Evolutionary conservation across 2,888 invertebrate genomes (phyloP).

Genomic region (Sinopyrophorus schimmeli): DNA sequence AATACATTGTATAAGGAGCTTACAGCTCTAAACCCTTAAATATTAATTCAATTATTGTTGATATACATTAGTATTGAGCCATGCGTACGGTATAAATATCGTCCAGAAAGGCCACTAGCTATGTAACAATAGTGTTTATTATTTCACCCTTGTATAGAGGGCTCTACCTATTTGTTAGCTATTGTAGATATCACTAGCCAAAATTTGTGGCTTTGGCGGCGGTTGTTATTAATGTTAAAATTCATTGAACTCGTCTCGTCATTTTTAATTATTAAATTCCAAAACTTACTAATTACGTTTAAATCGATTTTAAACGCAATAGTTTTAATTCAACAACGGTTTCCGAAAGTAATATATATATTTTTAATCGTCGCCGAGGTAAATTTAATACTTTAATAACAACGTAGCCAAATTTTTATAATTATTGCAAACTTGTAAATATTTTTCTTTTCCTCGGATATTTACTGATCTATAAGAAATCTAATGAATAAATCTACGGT

Average conservation of each 20-base stretch:
- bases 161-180: slow-evolving; percentile 44
- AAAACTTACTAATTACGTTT: too few species aligned
- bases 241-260: too few species aligned
- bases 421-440: slow-evolving; percentile 34
- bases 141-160: slow-evolving; percentile 50
- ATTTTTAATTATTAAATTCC: too few species aligned
- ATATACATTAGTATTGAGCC: slow-evolving; percentile 45
- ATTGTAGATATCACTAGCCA: slow-evolving; percentile 50
- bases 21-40: slow-evolving; percentile 35
- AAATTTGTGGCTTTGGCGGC: slow-evolving; percentile 35
- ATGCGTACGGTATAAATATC: slow-evolving; percentile 43
- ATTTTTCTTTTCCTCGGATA: slow-evolving; percentile 38
- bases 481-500: slow-evolving; percentile 36
- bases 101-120: slow-evolving; percentile 51
- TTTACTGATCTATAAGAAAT: slow-evolving; percentile 31
- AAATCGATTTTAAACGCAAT: too few species aligned
- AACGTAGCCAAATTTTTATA: slow-evolving; percentile 15
- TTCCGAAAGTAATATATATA: slow-evolving; percentile 3
- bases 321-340: too few species aligned
- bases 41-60: slow-evolving; percentile 32
- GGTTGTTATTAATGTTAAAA: too few species aligned
- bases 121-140: slow-evolving; percentile 37
- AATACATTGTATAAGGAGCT: slow-evolving; percentile 39
- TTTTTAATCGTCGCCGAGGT: neutral
- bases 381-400: too few species aligned